phyloP scores from a whole-genome alignment of 1,140 invertebrate species.

The Sitodiplosis mosellana region DNA sequence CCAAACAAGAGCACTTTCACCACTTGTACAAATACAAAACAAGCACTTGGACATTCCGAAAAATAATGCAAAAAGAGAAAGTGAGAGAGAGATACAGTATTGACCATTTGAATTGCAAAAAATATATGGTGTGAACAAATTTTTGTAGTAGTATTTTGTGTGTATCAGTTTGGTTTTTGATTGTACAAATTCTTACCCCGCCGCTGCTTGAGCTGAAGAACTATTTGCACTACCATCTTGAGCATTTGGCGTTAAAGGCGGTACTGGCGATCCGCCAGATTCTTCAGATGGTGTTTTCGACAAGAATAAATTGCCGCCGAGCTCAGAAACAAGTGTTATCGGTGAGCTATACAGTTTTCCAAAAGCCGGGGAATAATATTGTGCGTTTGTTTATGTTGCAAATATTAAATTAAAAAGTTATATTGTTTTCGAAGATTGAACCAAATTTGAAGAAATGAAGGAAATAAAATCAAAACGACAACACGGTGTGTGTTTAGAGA shows the following conservation, averaged over 20 bases:
- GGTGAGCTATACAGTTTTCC: constrained; percentile 41
- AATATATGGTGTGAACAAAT: background rate
- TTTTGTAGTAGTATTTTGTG: background rate
- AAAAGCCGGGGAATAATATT: background rate
- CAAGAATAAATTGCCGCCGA: constrained; percentile 65
- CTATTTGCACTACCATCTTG: too few species aligned
- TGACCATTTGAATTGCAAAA: background rate
- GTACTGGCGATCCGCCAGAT: constrained; percentile 34
- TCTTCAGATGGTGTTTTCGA: constrained; percentile 76
- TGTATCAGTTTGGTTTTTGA: background rate
- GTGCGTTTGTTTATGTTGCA: background rate
- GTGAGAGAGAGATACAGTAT: background rate
- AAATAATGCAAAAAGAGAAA: background rate
- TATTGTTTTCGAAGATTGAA: too few species aligned
- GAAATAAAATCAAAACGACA: too few species aligned
- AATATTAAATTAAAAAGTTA: constrained; percentile 5
- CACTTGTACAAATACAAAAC: too few species aligned
- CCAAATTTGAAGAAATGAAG: too few species aligned
- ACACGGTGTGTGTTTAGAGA: too few species aligned
- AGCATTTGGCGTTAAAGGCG: constrained; percentile 26
- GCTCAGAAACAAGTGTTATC: constrained; percentile 72
- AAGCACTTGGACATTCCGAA: too few species aligned
- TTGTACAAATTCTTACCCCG: constrained; percentile 20
- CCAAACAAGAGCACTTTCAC: background rate
- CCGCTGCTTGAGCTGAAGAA: constrained; percentile 5